These are phyloP conservation scores for Chitala chitala DNA, from an alignment of 2,113 vertebrate species.

Conservation along the genomic window DNA sequence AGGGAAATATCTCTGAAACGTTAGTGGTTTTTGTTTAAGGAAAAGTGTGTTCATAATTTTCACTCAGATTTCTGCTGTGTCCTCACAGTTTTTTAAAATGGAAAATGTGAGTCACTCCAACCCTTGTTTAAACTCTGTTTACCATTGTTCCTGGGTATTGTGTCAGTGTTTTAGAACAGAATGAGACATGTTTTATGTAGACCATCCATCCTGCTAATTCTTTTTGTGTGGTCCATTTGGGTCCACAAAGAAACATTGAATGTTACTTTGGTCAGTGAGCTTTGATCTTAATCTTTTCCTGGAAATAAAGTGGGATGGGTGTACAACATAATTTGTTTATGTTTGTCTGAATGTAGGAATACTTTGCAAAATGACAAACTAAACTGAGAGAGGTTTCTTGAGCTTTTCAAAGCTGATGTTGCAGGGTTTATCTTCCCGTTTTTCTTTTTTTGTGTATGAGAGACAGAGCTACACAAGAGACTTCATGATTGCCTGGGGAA, in stretches of 20 bases:
- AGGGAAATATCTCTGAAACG: conserved; percentile 41
- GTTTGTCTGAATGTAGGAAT: too few relatives aligned
- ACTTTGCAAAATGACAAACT: too few relatives aligned
- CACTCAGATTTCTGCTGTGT: neutral
- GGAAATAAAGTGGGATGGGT: neutral
- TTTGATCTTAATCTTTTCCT: conserved; percentile 3
- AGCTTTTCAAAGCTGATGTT: too few relatives aligned
- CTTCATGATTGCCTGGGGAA: too few relatives aligned
- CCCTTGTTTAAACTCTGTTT: conserved; percentile 2
- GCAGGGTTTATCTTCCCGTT: too few relatives aligned
- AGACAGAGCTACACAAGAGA: too few relatives aligned
- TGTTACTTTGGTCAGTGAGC: neutral
- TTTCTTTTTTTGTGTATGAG: too few relatives aligned
- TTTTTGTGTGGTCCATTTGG: neutral
- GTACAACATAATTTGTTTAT: neutral
- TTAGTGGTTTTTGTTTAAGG: conserved; percentile 19
- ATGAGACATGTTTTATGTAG: neutral
- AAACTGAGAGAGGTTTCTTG: too few relatives aligned
- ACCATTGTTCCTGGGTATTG: neutral
- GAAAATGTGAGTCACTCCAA: conserved; percentile 16
- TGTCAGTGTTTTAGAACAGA: neutral
- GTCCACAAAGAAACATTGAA: neutral
- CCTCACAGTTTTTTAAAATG: neutral
- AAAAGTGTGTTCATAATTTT: neutral
- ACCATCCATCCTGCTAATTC: too few relatives aligned